phyloP scores from a whole-genome alignment of 2,888 invertebrate species.

The Sisyra terminalis region DNA sequence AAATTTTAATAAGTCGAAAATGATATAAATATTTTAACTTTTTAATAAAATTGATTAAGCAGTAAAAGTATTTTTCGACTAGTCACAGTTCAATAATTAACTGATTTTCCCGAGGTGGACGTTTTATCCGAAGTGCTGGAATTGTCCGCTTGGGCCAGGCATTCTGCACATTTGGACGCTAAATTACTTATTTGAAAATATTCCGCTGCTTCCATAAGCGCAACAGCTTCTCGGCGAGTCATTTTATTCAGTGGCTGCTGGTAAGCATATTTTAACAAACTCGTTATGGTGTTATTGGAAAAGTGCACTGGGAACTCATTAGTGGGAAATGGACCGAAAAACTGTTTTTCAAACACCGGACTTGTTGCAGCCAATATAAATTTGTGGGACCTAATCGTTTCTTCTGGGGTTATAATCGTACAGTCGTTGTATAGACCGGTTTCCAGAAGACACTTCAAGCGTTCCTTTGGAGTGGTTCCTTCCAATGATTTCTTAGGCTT shows the following conservation, averaged over 20 bases:
- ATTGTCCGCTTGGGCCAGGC: too few species aligned
- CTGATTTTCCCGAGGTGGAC: too few species aligned
- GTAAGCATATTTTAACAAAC: neutral
- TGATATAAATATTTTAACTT: too few species aligned
- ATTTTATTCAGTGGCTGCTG: neutral
- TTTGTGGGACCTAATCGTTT: neutral
- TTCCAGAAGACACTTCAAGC: neutral
- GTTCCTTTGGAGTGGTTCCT: neutral
- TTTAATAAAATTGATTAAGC: too few species aligned
- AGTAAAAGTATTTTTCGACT: too few species aligned
- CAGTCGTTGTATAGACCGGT: neutral
- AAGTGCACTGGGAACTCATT: neutral
- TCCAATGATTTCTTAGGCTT: neutral
- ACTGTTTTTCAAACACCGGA: neutral
- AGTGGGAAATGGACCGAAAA: neutral
- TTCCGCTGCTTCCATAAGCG: neutral
- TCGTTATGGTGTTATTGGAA: neutral
- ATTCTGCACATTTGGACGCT: too few species aligned
- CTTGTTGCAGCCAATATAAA: neutral
- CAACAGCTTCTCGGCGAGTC: neutral
- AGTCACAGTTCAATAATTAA: too few species aligned
- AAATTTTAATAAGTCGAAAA: too few species aligned
- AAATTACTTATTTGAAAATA: conserved; percentile 1
- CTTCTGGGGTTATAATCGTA: neutral
- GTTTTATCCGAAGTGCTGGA: too few species aligned